These are phyloP conservation scores for Formica aserva DNA, from an alignment of 2,888 invertebrate species.

Conservation along the genomic window DNA sequence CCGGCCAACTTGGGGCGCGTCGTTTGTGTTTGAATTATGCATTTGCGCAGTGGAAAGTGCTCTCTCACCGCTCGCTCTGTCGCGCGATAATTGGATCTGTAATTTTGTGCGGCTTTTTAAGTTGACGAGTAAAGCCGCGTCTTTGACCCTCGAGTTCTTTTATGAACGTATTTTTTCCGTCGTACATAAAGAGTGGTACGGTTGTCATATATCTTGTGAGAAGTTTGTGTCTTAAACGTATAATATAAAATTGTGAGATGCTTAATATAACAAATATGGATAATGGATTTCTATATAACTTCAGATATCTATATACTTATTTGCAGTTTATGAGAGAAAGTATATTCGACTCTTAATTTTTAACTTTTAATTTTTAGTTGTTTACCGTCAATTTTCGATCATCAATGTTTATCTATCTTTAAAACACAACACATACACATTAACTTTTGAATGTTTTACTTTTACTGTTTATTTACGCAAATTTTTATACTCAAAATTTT, in stretches of 20 bases:
- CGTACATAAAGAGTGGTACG: slow-evolving; percentile 7
- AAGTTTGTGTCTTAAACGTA: not conserved
- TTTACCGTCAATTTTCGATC: not conserved
- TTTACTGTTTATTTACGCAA: not conserved
- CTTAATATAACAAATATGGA: not conserved
- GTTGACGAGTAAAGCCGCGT: not conserved
- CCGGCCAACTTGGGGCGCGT: not conserved
- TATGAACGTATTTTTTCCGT: not conserved
- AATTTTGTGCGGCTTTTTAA: slow-evolving; percentile 19
- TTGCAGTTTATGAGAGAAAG: not conserved
- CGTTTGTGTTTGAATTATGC: slow-evolving; percentile 49
- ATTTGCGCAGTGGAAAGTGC: slow-evolving; percentile 19
- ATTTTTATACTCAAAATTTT: not conserved
- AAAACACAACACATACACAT: not conserved
- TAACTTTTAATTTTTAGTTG: not conserved
- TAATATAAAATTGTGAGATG: not conserved
- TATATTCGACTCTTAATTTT: not conserved
- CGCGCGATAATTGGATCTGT: slow-evolving; percentile 42
- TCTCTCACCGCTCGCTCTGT: slow-evolving; percentile 2
- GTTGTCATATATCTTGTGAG: not conserved
- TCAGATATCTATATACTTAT: not conserved
- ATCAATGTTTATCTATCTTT: not conserved
- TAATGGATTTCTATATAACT: not conserved
- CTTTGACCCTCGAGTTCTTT: not conserved
- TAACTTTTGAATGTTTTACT: not conserved